Evolutionary conservation across 2,888 invertebrate species (phyloP).

Genomic region (Anthoptus insignis): DNA sequence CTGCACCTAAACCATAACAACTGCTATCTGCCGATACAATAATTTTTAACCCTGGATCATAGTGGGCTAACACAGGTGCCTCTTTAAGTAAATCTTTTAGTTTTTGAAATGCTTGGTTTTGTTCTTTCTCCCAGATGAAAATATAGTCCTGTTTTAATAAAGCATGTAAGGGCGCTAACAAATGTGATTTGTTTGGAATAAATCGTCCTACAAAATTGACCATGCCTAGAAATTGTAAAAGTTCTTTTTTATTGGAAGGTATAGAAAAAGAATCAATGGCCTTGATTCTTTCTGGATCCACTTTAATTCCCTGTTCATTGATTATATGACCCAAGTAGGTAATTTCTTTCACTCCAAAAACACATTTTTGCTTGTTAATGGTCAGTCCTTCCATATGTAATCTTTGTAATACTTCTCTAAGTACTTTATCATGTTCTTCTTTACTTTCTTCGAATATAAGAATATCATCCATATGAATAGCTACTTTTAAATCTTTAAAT

Average conservation of each 20-base stretch:
- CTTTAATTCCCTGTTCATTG: not conserved
- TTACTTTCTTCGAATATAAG: too few species aligned
- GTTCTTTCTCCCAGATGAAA: not conserved
- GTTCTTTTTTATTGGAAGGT: not conserved
- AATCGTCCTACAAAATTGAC: constrained; percentile 1
- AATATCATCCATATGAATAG: too few species aligned
- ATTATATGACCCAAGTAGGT: not conserved
- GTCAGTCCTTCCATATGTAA: not conserved
- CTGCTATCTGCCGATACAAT: constrained; percentile 2
- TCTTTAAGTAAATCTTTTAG: not conserved
- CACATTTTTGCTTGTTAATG: not conserved
- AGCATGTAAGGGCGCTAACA: not conserved
- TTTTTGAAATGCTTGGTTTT: not conserved
- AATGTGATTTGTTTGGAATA: not conserved
- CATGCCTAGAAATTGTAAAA: not conserved
- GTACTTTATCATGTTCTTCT: too few species aligned
- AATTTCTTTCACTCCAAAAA: not conserved
- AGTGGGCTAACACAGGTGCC: not conserved
- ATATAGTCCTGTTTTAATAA: not conserved
- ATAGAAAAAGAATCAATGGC: not conserved
- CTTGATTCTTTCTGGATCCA: too few species aligned
- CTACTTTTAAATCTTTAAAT: too few species aligned
- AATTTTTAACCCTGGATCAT: not conserved
- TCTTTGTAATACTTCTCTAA: too few species aligned
- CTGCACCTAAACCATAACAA: not conserved